Evolutionary conservation across 2,888 invertebrate genomes (phyloP).

Genomic region (Papilio gigon): DNA sequence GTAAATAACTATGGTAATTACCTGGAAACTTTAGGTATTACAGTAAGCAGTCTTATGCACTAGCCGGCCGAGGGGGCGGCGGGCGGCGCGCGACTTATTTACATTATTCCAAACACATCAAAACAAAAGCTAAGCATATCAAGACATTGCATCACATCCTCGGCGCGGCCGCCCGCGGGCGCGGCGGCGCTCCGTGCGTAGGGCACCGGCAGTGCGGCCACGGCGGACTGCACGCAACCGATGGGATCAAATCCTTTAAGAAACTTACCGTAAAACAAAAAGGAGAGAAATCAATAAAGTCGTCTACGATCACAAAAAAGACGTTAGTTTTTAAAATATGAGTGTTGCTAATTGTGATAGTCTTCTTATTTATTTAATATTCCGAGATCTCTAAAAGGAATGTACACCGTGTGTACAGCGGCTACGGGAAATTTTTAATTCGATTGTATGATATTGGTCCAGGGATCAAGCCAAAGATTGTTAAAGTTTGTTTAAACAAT

Average conservation of each 20-base stretch:
- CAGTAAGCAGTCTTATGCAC: slow-evolving; percentile 58
- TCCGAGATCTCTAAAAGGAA: slow-evolving; percentile 73
- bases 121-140: slow-evolving; percentile 26
- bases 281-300: slow-evolving; percentile 72
- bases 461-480: slow-evolving; percentile 93
- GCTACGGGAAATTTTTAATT: slow-evolving; percentile 69
- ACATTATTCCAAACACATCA: slow-evolving; percentile 23
- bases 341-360: slow-evolving; percentile 82
- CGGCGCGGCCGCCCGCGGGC: slow-evolving; percentile 10
- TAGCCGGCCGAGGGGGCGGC: slow-evolving; percentile 38
- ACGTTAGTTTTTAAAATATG: slow-evolving; percentile 78
- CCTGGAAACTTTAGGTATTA: slow-evolving; percentile 75
- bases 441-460: slow-evolving; percentile 85
- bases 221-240: slow-evolving; percentile 77
- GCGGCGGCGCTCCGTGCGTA: slow-evolving; percentile 41
- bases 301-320: slow-evolving; percentile 76
- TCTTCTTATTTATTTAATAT: slow-evolving; percentile 79
- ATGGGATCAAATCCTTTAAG: slow-evolving; percentile 84
- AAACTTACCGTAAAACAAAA: slow-evolving; percentile 76
- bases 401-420: slow-evolving; percentile 71
- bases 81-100: slow-evolving; percentile 40
- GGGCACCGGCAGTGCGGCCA: slow-evolving; percentile 49
- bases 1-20: slow-evolving; percentile 81
- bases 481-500: slow-evolving; percentile 84
- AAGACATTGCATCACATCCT: background rate